Evolutionary conservation across 1,140 invertebrate genomes (phyloP).

Genomic region (Eurosta solidaginis): DNA sequence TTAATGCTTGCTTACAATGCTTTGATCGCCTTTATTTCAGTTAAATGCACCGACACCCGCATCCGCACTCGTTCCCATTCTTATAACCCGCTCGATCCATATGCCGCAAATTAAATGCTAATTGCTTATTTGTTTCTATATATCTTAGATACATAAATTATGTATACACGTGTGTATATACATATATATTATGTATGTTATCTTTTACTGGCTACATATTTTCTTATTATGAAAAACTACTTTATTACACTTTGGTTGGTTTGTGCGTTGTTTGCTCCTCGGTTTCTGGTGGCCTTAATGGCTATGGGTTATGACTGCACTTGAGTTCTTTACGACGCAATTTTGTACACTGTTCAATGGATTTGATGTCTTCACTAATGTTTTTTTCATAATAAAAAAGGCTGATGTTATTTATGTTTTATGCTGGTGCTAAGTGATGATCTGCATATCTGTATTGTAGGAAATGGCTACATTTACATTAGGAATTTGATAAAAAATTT

Average conservation of each 20-base stretch:
- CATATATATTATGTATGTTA: background rate
- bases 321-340: conserved; percentile 12
- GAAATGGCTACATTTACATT: background rate
- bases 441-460: background rate
- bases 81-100: background rate
- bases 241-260: background rate
- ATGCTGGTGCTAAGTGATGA: conserved; percentile 12
- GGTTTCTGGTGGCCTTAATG: background rate
- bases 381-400: background rate
- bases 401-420: background rate
- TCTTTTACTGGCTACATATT: background rate
- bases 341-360: background rate
- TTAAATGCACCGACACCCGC: too few species aligned
- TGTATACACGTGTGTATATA: background rate
- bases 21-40: background rate
- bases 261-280: too few species aligned
- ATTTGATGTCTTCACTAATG: background rate
- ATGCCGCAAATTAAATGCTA: conserved; percentile 17
- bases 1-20: background rate
- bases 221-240: background rate
- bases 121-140: conserved; percentile 19
- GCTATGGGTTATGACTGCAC: background rate
- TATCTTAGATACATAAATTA: background rate
- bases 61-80: background rate
- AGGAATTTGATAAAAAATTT: background rate